A percentile compares a stretch with the other conserved stretches of the same genome.
Conservation (phyloP, 1,140 invertebrate species). For the Lysiphlebus fabarum region DNA sequence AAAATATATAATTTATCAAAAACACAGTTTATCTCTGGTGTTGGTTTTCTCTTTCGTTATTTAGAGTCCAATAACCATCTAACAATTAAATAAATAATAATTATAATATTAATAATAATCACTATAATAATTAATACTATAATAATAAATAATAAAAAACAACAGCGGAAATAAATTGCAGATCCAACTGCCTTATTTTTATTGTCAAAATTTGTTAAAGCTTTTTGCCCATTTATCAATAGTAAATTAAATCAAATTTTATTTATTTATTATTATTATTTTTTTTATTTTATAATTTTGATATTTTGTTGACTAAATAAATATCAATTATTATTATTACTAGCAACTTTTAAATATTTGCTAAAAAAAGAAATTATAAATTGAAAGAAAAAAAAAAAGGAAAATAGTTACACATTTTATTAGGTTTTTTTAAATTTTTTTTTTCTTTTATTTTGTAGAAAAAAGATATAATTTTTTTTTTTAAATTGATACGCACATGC, state of each 20-base stretch:
- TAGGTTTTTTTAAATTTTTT: too few relatives aligned
- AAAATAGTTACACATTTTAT: too few relatives aligned
- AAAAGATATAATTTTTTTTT: constrained; percentile 20
- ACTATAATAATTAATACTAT: neutral
- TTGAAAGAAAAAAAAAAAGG: constrained; percentile 7
- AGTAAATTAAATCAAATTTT: too few relatives aligned
- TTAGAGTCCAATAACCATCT: constrained; percentile 12
- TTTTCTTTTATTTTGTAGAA: neutral
- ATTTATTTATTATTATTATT: too few relatives aligned
- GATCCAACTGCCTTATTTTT: constrained; percentile 5
- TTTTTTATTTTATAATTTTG: too few relatives aligned
- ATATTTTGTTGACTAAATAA: neutral
- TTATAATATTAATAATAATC: neutral
- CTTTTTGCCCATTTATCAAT: too few relatives aligned
- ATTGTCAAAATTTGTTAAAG: neutral
- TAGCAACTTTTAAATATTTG: neutral
- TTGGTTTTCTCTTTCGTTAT: constrained; percentile 41
- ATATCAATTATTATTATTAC: neutral
- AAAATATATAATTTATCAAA: neutral
- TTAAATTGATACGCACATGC: neutral
- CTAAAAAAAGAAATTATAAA: neutral
- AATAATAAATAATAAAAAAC: constrained; percentile 1
- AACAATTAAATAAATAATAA: neutral
- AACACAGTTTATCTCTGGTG: constrained; percentile 41
- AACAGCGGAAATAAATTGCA: constrained; percentile 7